These are phyloP conservation scores for Morpho deidamia DNA, from an alignment of 2,888 invertebrate species.

Conservation along the genomic window DNA sequence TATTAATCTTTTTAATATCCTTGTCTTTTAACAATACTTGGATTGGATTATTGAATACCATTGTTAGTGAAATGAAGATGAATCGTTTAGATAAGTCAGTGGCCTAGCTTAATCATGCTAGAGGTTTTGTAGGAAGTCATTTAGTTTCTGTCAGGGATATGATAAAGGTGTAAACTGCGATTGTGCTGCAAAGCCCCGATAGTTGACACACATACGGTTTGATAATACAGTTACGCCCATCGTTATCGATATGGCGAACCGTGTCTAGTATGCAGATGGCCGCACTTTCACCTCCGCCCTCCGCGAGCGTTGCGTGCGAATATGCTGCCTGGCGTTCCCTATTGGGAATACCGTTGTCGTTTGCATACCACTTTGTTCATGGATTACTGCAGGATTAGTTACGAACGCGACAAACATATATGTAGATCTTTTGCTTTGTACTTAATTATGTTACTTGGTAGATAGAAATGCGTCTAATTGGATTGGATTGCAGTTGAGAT, in stretches of 20 bases:
- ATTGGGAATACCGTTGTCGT: conserved; percentile 30
- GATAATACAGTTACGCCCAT: conserved; percentile 42
- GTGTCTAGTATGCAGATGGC: conserved; percentile 42
- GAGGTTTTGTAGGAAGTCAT: too few relatives aligned
- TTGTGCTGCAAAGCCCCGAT: conserved; percentile 17
- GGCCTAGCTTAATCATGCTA: too few relatives aligned
- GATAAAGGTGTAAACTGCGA: conserved; percentile 14
- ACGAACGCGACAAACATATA: too few relatives aligned
- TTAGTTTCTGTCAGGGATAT: background rate
- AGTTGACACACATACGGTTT: conserved; percentile 23
- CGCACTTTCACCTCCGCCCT: conserved; percentile 65
- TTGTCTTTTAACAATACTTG: background rate
- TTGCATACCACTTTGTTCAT: conserved; percentile 17
- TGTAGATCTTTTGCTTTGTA: background rate
- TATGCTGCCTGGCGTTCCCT: conserved; percentile 38
- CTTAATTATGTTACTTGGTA: background rate
- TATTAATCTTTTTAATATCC: conserved; percentile 1
- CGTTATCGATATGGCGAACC: conserved; percentile 33
- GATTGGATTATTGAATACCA: background rate
- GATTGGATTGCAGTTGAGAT: conserved; percentile 8
- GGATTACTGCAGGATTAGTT: background rate
- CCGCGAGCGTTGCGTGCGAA: conserved; percentile 45
- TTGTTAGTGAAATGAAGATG: too few relatives aligned
- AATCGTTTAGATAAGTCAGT: too few relatives aligned
- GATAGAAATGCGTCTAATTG: conserved; percentile 8